These are phyloP conservation scores for Myotis davidii DNA, from an alignment of 2,113 vertebrate genomes.

Conservation along the genomic window DNA sequence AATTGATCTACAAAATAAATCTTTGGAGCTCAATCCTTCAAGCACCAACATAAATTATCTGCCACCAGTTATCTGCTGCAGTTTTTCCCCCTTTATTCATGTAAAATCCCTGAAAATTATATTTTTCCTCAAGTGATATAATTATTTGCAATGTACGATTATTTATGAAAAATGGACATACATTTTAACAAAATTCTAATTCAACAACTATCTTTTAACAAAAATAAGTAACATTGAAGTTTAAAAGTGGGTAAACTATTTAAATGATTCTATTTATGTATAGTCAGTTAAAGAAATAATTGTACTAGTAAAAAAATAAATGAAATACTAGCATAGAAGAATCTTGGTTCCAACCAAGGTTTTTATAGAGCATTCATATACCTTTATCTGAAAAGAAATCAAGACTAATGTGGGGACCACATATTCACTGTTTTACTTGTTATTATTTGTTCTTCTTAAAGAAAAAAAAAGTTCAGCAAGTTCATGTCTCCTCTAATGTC, in stretches of 20 bases:
- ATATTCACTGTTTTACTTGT: not conserved
- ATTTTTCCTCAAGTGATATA: not conserved
- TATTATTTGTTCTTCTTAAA: not conserved
- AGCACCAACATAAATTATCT: not conserved
- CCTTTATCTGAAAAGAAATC: not conserved
- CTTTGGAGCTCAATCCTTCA: conserved; percentile 58
- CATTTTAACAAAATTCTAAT: not conserved
- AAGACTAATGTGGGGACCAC: not conserved
- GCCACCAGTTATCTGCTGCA: not conserved
- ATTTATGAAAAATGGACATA: not conserved
- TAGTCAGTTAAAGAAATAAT: not conserved
- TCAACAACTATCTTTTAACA: not conserved
- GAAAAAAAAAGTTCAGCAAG: not conserved
- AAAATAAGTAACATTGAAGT: not conserved
- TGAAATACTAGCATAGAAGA: not conserved
- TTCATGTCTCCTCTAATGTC: not conserved
- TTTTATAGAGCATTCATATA: not conserved
- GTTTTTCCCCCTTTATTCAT: not conserved
- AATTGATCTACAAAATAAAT: conserved; percentile 29
- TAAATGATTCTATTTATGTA: not conserved
- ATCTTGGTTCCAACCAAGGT: not conserved
- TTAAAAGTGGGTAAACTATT: not conserved
- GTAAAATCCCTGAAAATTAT: not conserved
- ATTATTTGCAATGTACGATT: not conserved
- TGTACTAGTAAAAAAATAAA: not conserved